Evolutionary conservation across 2,113 vertebrate genomes (phyloP).

Genomic region (Vanacampus margaritifer): DNA sequence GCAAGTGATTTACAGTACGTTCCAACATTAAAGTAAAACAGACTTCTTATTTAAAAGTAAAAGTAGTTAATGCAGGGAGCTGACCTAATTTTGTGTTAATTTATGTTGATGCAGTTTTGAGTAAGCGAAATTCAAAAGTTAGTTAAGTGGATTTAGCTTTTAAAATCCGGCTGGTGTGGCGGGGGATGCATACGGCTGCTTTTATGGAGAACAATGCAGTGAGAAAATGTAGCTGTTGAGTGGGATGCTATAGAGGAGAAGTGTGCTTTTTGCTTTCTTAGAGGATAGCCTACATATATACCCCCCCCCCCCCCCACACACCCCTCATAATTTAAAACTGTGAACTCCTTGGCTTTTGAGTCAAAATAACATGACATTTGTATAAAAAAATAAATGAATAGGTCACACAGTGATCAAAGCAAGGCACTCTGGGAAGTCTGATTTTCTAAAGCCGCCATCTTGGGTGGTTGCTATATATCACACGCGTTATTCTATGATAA

Average conservation of each 20-base stretch:
- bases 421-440: no score
- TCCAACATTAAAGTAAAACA: neutral
- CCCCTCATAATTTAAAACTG: no score
- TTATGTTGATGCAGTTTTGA: neutral
- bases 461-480: no score
- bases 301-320: no score
- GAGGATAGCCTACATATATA: no score
- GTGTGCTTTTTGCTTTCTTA: neutral
- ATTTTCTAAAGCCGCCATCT: no score
- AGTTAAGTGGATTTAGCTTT: conserved; percentile 5
- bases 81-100: neutral
- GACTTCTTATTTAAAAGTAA: neutral
- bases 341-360: neutral
- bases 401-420: no score
- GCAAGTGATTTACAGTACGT: neutral
- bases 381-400: neutral
- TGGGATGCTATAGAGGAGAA: neutral
- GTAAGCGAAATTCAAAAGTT: neutral
- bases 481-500: no score
- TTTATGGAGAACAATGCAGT: neutral
- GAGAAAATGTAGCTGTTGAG: neutral
- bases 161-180: neutral
- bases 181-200: neutral
- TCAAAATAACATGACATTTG: neutral
- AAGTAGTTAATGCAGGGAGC: neutral